These are phyloP conservation scores for Vidua chalybeata DNA, from an alignment of 2,113 vertebrate genomes.

Conservation along the genomic window DNA sequence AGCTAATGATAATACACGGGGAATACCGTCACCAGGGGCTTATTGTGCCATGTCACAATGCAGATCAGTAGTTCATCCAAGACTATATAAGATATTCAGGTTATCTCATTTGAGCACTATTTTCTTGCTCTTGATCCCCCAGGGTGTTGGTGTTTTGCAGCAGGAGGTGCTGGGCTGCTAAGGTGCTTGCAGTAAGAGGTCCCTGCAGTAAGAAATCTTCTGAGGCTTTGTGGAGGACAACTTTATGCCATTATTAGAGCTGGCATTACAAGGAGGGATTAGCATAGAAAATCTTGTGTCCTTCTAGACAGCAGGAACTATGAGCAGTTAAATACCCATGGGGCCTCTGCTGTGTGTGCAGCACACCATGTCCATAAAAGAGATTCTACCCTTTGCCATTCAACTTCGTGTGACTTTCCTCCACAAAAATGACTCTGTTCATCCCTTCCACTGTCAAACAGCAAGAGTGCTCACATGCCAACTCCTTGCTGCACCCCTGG, in stretches of 20 bases:
- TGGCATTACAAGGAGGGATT: neutral
- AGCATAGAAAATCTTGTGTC: neutral
- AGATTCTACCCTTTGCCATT: neutral
- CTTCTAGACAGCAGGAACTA: neutral
- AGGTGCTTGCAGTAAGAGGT: neutral
- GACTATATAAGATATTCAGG: neutral
- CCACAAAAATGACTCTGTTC: rapidly evolving
- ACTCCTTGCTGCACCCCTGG: neutral
- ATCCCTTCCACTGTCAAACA: neutral
- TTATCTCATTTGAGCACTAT: neutral
- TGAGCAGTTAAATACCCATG: rapidly evolving
- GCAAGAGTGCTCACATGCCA: neutral
- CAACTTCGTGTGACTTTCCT: neutral
- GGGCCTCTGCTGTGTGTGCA: neutral
- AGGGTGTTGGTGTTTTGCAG: neutral
- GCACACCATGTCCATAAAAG: neutral
- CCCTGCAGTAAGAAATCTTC: neutral
- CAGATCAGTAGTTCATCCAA: neutral
- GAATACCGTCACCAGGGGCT: neutral
- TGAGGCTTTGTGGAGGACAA: neutral
- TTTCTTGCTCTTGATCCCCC: neutral
- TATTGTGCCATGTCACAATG: neutral
- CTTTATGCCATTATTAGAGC: neutral
- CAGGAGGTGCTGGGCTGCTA: neutral
- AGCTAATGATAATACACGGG: neutral